phyloP scores from a whole-genome alignment of 1,140 invertebrate genomes.

The Brachionus paranguensis region DNA sequence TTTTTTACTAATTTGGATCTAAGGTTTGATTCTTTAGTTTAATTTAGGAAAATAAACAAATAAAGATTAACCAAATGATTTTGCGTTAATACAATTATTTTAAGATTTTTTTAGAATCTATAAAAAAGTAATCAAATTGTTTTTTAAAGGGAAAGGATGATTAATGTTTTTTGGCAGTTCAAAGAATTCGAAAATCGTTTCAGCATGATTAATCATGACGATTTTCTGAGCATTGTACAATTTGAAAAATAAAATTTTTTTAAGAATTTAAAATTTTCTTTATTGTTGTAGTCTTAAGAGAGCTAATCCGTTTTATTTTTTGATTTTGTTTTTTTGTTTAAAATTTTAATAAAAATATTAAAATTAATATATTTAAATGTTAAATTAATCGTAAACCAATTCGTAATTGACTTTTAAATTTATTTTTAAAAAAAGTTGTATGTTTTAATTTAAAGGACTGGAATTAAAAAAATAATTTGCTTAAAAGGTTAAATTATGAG shows the following conservation, averaged over 20 bases:
- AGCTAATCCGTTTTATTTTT: background rate
- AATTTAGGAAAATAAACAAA: background rate
- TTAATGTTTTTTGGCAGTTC: constrained; percentile 1
- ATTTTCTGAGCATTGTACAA: background rate
- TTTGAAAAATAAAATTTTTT: background rate
- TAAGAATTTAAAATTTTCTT: background rate
- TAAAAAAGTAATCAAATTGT: background rate
- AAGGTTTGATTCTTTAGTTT: background rate
- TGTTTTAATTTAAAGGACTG: no score
- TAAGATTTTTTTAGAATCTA: background rate
- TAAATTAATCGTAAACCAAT: no score
- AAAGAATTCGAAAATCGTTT: constrained; percentile 18
- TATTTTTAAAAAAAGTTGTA: no score
- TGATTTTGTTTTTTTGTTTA: background rate
- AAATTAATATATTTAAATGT: no score
- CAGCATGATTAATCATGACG: background rate
- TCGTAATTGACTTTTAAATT: no score
- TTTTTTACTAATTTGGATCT: background rate
- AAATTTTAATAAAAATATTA: no score
- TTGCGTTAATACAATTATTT: no score
- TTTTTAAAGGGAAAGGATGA: background rate
- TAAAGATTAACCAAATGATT: no score
- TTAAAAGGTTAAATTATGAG: no score
- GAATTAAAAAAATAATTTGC: no score
- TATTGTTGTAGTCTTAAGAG: background rate